phyloP scores from a whole-genome alignment of 2,797 vertebrate genomes.

The Crypturellus tataupa region DNA sequence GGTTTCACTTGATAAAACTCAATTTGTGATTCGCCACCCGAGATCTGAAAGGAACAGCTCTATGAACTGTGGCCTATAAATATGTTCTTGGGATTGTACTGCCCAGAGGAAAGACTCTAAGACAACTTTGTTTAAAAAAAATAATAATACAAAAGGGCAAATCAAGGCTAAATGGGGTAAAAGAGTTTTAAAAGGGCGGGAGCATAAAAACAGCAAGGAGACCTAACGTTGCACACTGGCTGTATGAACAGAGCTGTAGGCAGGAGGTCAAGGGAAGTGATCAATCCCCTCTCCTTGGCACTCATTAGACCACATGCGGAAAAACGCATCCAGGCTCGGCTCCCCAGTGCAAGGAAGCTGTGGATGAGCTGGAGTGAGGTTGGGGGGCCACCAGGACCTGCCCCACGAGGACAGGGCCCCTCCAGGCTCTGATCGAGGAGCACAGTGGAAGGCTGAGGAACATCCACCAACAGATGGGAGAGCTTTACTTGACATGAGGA shows the following conservation, averaged over 20 bases:
- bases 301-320: background rate
- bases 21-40: background rate
- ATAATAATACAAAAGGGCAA: background rate
- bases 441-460: background rate
- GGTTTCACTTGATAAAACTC: background rate
- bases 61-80: constrained; percentile 30
- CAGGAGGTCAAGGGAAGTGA: constrained; percentile 45
- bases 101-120: constrained; percentile 34
- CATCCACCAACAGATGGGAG: background rate
- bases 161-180: too few species aligned
- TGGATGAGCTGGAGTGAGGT: accelerated
- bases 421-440: background rate
- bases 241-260: background rate
- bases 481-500: background rate
- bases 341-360: accelerated
- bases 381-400: background rate
- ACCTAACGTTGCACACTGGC: background rate
- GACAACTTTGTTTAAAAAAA: background rate
- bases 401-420: background rate
- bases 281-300: background rate
- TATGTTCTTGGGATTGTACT: background rate
- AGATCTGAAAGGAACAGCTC: background rate
- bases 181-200: background rate
- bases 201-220: constrained; percentile 54
- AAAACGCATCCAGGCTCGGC: accelerated